phyloP scores from a whole-genome alignment of 1,140 invertebrate genomes.

The Microplitis mediator region DNA sequence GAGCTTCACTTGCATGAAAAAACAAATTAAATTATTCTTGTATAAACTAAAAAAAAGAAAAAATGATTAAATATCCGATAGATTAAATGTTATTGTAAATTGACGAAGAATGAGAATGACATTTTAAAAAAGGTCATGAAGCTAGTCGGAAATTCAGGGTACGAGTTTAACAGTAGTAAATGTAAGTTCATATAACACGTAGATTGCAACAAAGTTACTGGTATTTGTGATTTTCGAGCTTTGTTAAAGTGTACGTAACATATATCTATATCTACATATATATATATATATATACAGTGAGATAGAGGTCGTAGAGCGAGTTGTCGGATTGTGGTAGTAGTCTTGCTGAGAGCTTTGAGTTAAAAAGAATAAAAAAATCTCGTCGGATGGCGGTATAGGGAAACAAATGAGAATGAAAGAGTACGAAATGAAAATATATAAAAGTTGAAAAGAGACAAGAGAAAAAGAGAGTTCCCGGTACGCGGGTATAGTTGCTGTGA shows the following conservation, averaged over 20 bases:
- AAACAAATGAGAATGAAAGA: too few relatives aligned
- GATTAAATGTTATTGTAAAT: background rate
- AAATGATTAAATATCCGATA: background rate
- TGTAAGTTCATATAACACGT: background rate
- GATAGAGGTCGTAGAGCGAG: background rate
- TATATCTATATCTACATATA: too few relatives aligned
- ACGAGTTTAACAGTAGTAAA: background rate
- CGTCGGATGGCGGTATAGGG: too few relatives aligned
- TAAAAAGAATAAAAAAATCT: background rate
- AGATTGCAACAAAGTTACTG: too few relatives aligned
- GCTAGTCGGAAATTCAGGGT: background rate
- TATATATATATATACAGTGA: too few relatives aligned
- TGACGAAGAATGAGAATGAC: background rate
- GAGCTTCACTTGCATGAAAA: too few relatives aligned
- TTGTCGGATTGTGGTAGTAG: background rate
- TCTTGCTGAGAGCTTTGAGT: background rate
- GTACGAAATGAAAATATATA: too few relatives aligned
- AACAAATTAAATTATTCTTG: too few relatives aligned
- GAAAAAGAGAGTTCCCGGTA: background rate
- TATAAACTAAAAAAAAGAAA: too few relatives aligned
- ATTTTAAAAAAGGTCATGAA: conserved; percentile 3
- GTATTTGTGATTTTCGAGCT: background rate
- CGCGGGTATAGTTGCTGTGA: conserved; percentile 30
- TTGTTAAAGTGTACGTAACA: background rate
- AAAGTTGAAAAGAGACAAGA: conserved; percentile 3